Evolutionary conservation across 2,113 vertebrate species (phyloP).

Genomic region (Rattus rattus): DNA sequence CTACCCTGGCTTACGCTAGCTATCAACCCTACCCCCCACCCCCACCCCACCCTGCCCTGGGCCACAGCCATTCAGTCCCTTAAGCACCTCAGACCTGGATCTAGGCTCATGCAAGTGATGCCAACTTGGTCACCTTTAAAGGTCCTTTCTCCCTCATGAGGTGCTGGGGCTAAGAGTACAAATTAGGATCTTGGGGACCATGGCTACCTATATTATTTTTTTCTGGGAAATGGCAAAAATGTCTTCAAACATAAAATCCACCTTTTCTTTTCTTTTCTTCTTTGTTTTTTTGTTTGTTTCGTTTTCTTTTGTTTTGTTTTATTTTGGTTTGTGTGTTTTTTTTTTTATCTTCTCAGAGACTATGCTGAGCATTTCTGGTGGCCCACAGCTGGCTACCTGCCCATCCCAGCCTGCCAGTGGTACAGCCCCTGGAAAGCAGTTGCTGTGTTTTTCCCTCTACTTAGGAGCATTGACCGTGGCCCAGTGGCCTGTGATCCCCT

Average conservation of each 20-base stretch:
- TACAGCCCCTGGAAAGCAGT: accelerated
- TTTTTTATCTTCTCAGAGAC: too few relatives aligned
- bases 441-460: neutral
- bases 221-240: accelerated
- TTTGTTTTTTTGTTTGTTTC: too few relatives aligned
- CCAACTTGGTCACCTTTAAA: too few relatives aligned
- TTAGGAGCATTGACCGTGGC: accelerated
- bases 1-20: accelerated
- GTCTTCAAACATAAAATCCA: accelerated
- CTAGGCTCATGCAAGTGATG: accelerated
- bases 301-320: too few relatives aligned
- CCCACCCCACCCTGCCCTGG: neutral
- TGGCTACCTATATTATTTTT: accelerated
- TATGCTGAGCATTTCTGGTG: accelerated
- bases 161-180: neutral
- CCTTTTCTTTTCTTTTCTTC: accelerated
- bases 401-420: accelerated
- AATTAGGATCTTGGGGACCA: neutral
- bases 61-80: accelerated
- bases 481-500: neutral
- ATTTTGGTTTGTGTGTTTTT: too few relatives aligned
- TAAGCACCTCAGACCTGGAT: neutral
- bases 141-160: neutral
- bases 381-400: accelerated
- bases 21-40: too few relatives aligned